Base-by-base conservation (phyloP, 2,113 vertebrate genomes). In the Indicator maculatus region DNA sequence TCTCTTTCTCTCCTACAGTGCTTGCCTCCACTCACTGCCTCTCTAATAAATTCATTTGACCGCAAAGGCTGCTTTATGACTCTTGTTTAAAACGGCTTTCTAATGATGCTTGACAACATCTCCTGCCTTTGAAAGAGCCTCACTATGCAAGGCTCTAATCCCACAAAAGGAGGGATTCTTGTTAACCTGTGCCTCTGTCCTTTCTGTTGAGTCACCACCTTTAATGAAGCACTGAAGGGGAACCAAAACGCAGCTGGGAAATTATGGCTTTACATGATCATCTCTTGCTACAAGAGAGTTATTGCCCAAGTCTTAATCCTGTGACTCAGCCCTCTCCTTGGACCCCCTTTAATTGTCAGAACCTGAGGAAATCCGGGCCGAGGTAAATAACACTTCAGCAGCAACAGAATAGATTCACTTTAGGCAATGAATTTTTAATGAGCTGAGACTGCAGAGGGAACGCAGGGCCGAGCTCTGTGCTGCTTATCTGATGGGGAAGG, bases 351-450 rank as follows among this genome's bases (percentile, higher is more conserved):
- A 96, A 97, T 97, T 96, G 96, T 93, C 94, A 97, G 95, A 96
- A 95, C 93, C 85, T 53, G 81, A 97, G 97, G 94, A 96, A 94
- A 91, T 89, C 93, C 38, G n/a, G 96, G 63, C 65, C 38, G 83
- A 91, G 95, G 96, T 90, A 93, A 92, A 74, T 94, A 96, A 93
- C 92, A 95, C 93, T 93, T 95, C 83, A 64, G 85, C 78, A 83
- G 92, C 72, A 27, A 78, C 38, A 93, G 95, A 95, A 92, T 88
- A 94, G 94, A 87, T 93, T 97, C 95, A 92, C 50, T 90, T 89
- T 93, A 95, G 93, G 91, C 93, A 83, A 96, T 96, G 97, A 96
- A 96, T 98, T 97, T 97, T 97, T 98, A 96, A 98, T 97, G 96
- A 86, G 92, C 96, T 88, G 91, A 86, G 90, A 91, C 93, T 94